Evolutionary conservation across 2,888 invertebrate species (phyloP).

Genomic region (Sericinus montela): DNA sequence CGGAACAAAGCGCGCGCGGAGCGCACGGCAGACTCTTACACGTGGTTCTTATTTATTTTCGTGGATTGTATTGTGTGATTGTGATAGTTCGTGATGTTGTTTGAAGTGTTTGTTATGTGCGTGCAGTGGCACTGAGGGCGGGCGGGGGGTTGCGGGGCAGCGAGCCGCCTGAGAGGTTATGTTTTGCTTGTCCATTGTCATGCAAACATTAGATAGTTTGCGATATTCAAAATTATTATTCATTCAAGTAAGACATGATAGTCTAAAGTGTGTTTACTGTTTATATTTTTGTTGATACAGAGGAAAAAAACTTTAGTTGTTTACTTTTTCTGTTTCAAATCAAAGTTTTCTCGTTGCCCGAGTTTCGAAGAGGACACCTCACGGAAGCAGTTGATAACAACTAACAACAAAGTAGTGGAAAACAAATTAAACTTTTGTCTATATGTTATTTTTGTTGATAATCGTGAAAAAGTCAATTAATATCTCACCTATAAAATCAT

Average conservation of each 20-base stretch:
- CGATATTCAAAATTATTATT: not conserved
- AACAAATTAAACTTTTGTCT: not conserved
- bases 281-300: too few species aligned
- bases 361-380: not conserved
- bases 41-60: constrained; percentile 18
- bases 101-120: constrained; percentile 1
- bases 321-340: not conserved
- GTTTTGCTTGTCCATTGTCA: not conserved
- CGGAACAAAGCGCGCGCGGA: constrained; percentile 33
- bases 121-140: not conserved
- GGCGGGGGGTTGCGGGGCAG: not conserved
- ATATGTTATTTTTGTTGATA: too few species aligned
- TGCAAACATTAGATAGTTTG: not conserved
- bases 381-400: not conserved
- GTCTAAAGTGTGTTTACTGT: too few species aligned
- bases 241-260: too few species aligned
- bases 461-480: too few species aligned
- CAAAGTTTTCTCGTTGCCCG: not conserved
- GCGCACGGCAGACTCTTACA: constrained; percentile 18
- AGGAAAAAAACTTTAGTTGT: not conserved
- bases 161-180: not conserved
- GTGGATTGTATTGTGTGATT: constrained; percentile 12
- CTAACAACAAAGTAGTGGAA: too few species aligned
- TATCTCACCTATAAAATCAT: too few species aligned
- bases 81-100: constrained; percentile 15